Conservation (phyloP, 2,888 invertebrate genomes). For the Drosophila siamana region DNA sequence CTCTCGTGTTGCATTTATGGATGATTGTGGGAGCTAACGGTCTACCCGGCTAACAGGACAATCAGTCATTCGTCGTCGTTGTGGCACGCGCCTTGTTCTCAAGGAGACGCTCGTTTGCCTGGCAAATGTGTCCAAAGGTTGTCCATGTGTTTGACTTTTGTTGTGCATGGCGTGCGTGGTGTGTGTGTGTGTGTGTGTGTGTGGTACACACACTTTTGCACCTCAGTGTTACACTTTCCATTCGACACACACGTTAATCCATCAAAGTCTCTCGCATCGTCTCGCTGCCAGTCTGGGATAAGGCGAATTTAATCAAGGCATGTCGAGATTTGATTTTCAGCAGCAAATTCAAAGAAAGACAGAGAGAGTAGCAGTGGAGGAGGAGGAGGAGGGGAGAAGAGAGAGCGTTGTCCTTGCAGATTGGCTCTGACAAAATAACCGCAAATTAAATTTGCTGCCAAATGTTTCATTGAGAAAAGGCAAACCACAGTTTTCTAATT, state of each 20-base stretch:
- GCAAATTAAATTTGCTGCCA: conserved; percentile 61
- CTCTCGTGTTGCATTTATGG: conserved; percentile 51
- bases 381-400: background rate
- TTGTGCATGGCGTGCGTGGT: conserved; percentile 31
- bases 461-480: conserved; percentile 48
- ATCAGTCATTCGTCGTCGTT: conserved; percentile 56
- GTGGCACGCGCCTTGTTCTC: conserved; percentile 31
- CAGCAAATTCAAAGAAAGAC: background rate
- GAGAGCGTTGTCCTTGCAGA: background rate
- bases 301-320: conserved; percentile 58
- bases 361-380: no score
- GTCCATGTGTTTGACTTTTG: conserved; percentile 63
- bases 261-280: conserved; percentile 52
- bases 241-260: conserved; percentile 50
- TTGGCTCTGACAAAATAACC: conserved; percentile 34
- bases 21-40: conserved; percentile 43
- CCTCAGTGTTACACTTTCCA: conserved; percentile 46
- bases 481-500: conserved; percentile 61
- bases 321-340: conserved; percentile 45
- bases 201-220: conserved; percentile 37
- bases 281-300: conserved; percentile 9
- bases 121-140: conserved; percentile 56
- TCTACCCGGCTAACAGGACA: conserved; percentile 41
- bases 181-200: no score
- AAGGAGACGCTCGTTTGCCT: conserved; percentile 1